A percentile compares a stretch with the other conserved stretches of the same genome.
phyloP scores from a whole-genome alignment of 1,140 invertebrate species.

The Diorhabda carinulata region DNA sequence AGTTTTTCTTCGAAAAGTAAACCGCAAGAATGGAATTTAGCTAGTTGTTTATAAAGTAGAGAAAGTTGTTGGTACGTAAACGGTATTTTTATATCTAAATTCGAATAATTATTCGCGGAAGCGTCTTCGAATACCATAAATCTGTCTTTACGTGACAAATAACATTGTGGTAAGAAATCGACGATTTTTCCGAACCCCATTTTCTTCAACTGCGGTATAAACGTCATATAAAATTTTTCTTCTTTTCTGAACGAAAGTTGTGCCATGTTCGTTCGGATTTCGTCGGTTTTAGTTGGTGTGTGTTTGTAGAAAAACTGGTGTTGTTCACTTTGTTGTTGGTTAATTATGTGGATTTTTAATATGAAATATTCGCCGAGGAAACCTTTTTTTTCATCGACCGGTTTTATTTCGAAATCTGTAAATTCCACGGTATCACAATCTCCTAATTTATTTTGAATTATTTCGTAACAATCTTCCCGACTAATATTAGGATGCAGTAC shows the following conservation, averaged over 20 bases:
- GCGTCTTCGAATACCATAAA: neutral
- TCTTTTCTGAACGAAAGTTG: neutral
- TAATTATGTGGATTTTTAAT: neutral
- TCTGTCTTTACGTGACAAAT: neutral
- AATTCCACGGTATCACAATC: neutral
- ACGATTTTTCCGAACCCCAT: neutral
- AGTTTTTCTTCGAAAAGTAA: neutral
- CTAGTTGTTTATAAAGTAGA: neutral
- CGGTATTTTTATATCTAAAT: neutral
- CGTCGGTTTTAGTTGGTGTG: neutral
- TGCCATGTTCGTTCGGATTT: neutral
- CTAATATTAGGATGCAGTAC: neutral
- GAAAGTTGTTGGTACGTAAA: neutral
- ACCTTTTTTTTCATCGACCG: neutral
- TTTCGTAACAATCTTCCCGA: neutral
- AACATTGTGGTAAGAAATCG: neutral
- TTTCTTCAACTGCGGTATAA: neutral
- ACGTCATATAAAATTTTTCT: neutral
- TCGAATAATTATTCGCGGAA: neutral
- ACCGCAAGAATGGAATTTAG: neutral
- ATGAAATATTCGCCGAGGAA: neutral
- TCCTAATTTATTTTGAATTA: neutral
- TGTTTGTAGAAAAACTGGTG: neutral
- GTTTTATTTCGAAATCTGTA: neutral
- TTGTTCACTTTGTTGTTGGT: neutral